A percentile compares a stretch with the other conserved stretches of the same genome.
Evolutionary conservation across 2,888 invertebrate genomes (phyloP).

Genomic region (Eupeodes luniger): DNA sequence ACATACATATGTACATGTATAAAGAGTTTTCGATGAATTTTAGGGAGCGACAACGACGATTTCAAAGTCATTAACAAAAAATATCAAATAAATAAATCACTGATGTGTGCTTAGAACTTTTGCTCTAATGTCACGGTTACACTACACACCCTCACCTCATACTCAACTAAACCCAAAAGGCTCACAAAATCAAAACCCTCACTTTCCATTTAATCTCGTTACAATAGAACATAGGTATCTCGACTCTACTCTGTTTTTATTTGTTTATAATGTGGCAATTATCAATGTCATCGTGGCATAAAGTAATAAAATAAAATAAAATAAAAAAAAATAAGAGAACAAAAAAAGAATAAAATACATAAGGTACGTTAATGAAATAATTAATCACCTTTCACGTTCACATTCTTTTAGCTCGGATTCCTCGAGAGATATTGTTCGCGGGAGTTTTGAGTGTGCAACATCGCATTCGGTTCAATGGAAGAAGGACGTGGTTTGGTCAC

Average conservation of each 20-base stretch:
- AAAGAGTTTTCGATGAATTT: conserved; percentile 2
- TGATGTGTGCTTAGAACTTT: conserved; percentile 62
- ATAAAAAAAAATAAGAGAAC: conserved; percentile 18
- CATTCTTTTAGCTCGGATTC: conserved; percentile 71
- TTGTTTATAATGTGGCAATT: conserved; percentile 69
- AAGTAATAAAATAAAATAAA: conserved; percentile 50
- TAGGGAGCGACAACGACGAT: conserved; percentile 53
- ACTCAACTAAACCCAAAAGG: conserved; percentile 19
- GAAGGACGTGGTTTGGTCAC: conserved; percentile 71
- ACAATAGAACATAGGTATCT: not conserved
- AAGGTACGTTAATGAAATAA: conserved; percentile 75
- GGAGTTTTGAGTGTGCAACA: conserved; percentile 56
- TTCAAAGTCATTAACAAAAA: conserved; percentile 61
- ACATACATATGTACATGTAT: not conserved
- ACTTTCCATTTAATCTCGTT: conserved; percentile 48
- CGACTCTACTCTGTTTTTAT: conserved; percentile 12
- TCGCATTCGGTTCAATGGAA: conserved; percentile 67
- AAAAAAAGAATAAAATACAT: conserved; percentile 50
- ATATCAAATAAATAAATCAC: conserved; percentile 45
- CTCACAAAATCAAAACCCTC: conserved; percentile 1
- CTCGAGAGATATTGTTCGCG: conserved; percentile 72
- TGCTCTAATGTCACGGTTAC: conserved; percentile 52
- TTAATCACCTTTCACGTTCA: conserved; percentile 74
- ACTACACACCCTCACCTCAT: conserved; percentile 57
- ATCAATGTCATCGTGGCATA: conserved; percentile 64